Percentiles rank a stretch among this genome's conserved stretches.
These are phyloP conservation scores for Cylloceria caligata DNA, from an alignment of 2,888 invertebrate species.

Conservation along the genomic window DNA sequence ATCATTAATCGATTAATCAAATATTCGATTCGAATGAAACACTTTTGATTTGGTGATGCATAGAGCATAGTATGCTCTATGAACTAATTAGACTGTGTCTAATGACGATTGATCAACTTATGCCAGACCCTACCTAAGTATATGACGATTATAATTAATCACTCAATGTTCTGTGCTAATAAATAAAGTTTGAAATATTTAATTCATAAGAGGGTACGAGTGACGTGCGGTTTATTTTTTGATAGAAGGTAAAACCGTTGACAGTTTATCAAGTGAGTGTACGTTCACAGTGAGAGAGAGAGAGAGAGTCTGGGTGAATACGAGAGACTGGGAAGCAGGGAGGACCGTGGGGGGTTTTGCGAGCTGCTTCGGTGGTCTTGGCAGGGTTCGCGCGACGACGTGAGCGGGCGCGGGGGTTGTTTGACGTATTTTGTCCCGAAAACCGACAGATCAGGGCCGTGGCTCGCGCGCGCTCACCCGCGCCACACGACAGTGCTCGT, in stretches of 20 bases:
- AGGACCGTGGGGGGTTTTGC: neutral
- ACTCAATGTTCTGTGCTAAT: too few relatives aligned
- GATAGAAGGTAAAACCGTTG: constrained; percentile 18
- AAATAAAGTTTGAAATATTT: neutral
- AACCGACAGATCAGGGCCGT: constrained; percentile 83
- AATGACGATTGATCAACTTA: too few relatives aligned
- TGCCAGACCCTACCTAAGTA: too few relatives aligned
- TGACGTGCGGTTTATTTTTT: constrained; percentile 1
- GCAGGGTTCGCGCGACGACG: constrained; percentile 64
- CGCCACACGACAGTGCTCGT: constrained; percentile 74
- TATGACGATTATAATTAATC: too few relatives aligned
- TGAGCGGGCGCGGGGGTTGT: constrained; percentile 72
- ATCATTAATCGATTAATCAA: too few relatives aligned
- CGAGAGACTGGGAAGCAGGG: constrained; percentile 14
- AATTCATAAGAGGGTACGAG: neutral
- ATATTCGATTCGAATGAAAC: too few relatives aligned
- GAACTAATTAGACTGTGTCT: too few relatives aligned
- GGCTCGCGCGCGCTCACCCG: constrained; percentile 75
- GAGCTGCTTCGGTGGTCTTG: constrained; percentile 33
- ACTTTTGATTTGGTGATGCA: too few relatives aligned
- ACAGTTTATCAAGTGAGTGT: constrained; percentile 60
- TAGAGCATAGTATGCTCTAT: too few relatives aligned
- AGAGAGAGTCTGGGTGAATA: neutral
- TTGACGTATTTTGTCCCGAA: constrained; percentile 84
- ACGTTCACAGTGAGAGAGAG: constrained; percentile 8